phyloP scores from a whole-genome alignment of 2,113 vertebrate genomes.

The Proterorhinus semilunaris region DNA sequence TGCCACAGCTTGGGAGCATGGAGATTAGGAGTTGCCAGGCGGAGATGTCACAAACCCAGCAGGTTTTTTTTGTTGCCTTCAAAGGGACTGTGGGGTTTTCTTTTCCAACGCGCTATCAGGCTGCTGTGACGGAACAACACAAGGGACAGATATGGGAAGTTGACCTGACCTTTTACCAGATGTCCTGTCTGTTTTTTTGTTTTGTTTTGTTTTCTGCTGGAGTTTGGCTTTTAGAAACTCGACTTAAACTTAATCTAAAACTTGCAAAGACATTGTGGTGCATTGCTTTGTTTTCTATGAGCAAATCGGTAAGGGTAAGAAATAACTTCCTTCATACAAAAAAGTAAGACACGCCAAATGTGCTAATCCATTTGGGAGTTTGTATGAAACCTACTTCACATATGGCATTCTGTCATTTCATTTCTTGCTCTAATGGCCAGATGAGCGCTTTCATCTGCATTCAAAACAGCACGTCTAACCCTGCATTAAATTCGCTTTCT shows the following conservation, averaged over 20 bases:
- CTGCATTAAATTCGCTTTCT: constrained; percentile 26
- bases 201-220: neutral
- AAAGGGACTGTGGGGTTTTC: constrained; percentile 54
- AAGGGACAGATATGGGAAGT: constrained; percentile 16
- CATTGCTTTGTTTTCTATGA: too few relatives aligned
- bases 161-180: constrained; percentile 34
- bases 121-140: constrained; percentile 41
- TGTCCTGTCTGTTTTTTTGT: too few relatives aligned
- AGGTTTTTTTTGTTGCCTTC: constrained; percentile 54
- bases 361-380: too few relatives aligned
- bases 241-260: too few relatives aligned
- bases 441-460: neutral
- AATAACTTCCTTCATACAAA: too few relatives aligned
- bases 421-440: neutral
- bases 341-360: too few relatives aligned
- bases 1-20: constrained; percentile 60
- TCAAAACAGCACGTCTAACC: constrained; percentile 23
- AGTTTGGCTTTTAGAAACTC: neutral
- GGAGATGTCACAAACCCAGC: constrained; percentile 57
- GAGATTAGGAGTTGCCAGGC: constrained; percentile 61
- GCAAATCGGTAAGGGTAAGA: too few relatives aligned
- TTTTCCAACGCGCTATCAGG: constrained; percentile 52
- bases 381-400: too few relatives aligned
- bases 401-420: neutral
- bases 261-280: too few relatives aligned